phyloP scores from a whole-genome alignment of 2,888 invertebrate genomes.

The Punctoribates punctum region DNA sequence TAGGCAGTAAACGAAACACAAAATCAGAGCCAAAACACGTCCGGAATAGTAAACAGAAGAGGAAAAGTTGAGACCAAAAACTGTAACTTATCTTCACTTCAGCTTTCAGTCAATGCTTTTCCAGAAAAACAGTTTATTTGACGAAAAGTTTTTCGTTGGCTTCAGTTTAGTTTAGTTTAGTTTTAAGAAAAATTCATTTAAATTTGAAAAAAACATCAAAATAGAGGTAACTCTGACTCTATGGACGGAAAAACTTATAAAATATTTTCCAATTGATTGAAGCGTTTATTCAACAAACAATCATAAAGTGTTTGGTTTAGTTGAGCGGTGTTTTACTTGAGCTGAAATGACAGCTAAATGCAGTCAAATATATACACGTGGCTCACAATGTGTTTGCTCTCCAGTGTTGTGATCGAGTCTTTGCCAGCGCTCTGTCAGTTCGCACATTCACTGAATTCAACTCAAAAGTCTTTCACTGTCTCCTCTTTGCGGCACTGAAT shows the following conservation, averaged over 20 bases:
- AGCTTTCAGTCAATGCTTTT: not conserved
- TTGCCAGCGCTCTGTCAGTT: not conserved
- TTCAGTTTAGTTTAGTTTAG: too few species aligned
- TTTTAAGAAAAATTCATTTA: too few species aligned
- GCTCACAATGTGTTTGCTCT: not conserved
- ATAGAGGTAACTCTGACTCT: not conserved
- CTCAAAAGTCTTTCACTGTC: not conserved
- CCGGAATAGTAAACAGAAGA: conserved; percentile 2
- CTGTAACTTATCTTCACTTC: conserved; percentile 12
- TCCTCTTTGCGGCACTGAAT: not conserved
- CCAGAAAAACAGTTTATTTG: not conserved
- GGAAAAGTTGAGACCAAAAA: not conserved
- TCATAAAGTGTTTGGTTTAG: not conserved
- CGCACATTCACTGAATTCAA: not conserved
- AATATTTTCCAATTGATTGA: not conserved
- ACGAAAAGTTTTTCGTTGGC: not conserved
- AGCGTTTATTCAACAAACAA: not conserved
- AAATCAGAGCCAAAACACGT: not conserved
- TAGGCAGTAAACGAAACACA: not conserved
- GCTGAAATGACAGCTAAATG: conserved; percentile 27
- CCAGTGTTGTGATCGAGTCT: too few species aligned
- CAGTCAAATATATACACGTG: conserved; percentile 27
- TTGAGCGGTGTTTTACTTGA: not conserved
- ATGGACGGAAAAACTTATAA: too few species aligned
- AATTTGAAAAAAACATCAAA: not conserved